Base-by-base conservation (phyloP, 2,797 vertebrate genomes). In the Oophaga sylvatica region DNA sequence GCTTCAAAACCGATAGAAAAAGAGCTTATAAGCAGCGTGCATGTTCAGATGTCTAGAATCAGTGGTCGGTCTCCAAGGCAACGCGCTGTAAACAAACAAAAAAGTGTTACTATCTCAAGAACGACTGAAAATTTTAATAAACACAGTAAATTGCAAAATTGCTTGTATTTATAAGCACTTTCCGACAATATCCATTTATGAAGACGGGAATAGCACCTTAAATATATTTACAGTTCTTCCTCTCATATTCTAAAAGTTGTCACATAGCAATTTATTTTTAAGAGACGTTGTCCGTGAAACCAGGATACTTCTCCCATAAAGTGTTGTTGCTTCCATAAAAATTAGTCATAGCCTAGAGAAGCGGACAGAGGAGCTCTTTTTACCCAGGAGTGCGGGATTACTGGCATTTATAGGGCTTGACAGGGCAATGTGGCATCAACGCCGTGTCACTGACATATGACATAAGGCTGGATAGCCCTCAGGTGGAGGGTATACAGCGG, bases 341-440 rank as follows among this genome's bases (percentile, higher is more conserved):
- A 81, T 67, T 35, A 67, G 80, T 81, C 62, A 81, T n/a, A 67
- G 12, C 6, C 0, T 1, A 20, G 80, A 82, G 22, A 53, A 65
- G 4, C 5, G 80, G 65, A 82, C 80, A 68, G 80, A 82, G n/a
- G 60, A 68, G 26, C 63, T 10, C 45, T 81, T 65, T 41, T 68
- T 82, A 82, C 63, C 1, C 62, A n/a, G 26, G 35, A 81, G 35
- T 19, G 45, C 3, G 19, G 22, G 57, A 22, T 80, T 60, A 62
- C 31, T 60, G 57, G 59, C 29, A 80, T 35, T 62, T 62, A 59
- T 60, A 59, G 76, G 20, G 15, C 76, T 79, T 57, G 31, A 79
- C 76, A 4, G n/a, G 53, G 76, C 56, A 79, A 8, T 17, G 63
- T 63, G 35, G 26, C 80, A 81, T 41, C 41, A 41, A 67, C 62